phyloP scores from a whole-genome alignment of 2,113 vertebrate genomes.

The Motacilla tschutschensis region DNA sequence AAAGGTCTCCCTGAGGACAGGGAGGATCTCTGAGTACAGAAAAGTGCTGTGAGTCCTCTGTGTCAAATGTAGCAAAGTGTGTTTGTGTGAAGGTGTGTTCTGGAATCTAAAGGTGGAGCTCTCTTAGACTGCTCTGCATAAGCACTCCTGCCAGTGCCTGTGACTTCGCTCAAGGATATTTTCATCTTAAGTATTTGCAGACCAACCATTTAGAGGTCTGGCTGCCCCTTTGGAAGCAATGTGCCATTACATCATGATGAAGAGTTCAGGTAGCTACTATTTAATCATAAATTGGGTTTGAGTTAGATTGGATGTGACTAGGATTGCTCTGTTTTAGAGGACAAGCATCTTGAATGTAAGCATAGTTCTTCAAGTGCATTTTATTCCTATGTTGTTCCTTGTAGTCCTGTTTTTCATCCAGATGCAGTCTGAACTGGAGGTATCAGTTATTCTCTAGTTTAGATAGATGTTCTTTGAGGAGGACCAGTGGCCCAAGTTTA shows the following conservation, averaged over 20 bases:
- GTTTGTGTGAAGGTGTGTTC: fast-evolving
- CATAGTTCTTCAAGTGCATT: background rate
- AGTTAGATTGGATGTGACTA: background rate
- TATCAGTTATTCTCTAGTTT: background rate
- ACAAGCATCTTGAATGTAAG: background rate
- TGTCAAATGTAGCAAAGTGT: background rate
- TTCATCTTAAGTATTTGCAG: background rate
- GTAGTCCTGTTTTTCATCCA: background rate
- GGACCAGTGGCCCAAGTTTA: background rate
- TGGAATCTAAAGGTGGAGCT: background rate
- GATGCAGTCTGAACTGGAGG: background rate
- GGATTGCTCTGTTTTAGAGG: background rate
- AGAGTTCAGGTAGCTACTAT: background rate
- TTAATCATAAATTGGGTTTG: background rate
- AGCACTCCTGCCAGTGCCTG: background rate
- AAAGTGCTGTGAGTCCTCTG: background rate
- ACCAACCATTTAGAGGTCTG: background rate
- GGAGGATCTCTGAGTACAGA: background rate
- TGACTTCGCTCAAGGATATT: background rate
- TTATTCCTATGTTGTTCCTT: background rate
- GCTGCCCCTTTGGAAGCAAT: background rate
- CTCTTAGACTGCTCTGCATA: background rate
- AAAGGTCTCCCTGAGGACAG: background rate
- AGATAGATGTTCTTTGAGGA: background rate
- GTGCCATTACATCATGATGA: background rate